Base-by-base conservation (phyloP, 2,797 vertebrate genomes). In the Atherinosoma microstoma region DNA sequence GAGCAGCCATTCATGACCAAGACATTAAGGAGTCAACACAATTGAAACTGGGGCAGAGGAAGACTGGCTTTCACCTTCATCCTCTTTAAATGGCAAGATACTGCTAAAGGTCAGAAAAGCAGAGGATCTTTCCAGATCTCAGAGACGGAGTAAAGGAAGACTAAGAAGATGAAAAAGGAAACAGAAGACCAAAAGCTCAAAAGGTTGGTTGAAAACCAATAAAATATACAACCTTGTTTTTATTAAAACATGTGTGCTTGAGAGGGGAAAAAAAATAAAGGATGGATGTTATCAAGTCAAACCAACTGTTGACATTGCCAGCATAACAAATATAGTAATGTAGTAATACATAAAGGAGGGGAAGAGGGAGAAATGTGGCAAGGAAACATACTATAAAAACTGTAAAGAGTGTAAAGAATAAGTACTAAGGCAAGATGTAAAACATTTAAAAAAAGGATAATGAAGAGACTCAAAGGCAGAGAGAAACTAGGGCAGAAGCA, bases 401-500 rank as follows among this genome's bases (percentile, higher is more conserved):
- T 24, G 35, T 64, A 72, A 74, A 49, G 20, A 73, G 65, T 70
- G 70, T 40, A 54, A 32, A 74, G 64, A 51, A 35, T 16, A 64
- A 38, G 57, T 82, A 89, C 73, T 35, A 64, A 66, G 76, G 69
- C 36, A 27, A 54, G 38, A 77, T 16, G 29, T 61, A 51, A 57
- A 70, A 80, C 73, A 84, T 62, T 62, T 79, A 78, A 78, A 63
- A 72, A 63, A 53, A 61, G 38, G 27, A 20, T 47, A 70, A 78
- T 35, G 35, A 75, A 2, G 42, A 70, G 34, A 62, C 64, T 45
- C 59, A 70, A 64, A 75, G 65, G 38, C 65, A 62, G 9, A 22
- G 47, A 75, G 67, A 86, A 89, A 86, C 30, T 88, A 79, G 87
- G 87, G 59, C 89, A 90, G 54, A 45, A 72, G 70, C 57, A 49